phyloP scores from a whole-genome alignment of 2,113 vertebrate genomes.

The Crotalus helleri region DNA sequence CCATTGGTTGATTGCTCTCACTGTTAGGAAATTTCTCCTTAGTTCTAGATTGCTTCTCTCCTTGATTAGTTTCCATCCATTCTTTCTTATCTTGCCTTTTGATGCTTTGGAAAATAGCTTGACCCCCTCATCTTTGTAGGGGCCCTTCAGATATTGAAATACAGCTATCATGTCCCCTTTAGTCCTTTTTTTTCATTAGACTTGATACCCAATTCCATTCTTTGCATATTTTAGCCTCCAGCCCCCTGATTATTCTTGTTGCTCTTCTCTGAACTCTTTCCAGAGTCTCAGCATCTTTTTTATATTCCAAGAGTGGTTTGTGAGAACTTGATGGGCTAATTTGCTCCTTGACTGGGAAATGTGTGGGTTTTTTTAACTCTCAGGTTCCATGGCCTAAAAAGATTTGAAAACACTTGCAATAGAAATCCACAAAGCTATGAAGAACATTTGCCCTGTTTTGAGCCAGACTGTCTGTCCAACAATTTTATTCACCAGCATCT shows the following conservation, averaged over 20 bases:
- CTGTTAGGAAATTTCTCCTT: background rate
- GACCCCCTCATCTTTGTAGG: background rate
- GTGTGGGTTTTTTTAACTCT: background rate
- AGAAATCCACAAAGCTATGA: background rate
- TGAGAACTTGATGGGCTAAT: background rate
- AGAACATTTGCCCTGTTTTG: background rate
- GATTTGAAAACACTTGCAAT: background rate
- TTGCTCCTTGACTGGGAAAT: background rate
- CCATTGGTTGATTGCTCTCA: background rate
- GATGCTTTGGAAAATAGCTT: background rate
- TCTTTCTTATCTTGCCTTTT: background rate
- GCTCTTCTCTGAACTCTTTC: background rate
- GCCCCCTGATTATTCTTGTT: background rate
- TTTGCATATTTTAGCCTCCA: background rate
- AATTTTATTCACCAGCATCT: background rate
- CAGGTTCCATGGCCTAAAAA: background rate
- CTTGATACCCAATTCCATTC: background rate
- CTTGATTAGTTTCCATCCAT: background rate
- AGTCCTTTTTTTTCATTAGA: background rate
- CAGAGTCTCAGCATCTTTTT: background rate
- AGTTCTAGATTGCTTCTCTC: background rate
- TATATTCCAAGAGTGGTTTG: background rate
- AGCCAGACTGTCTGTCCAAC: background rate
- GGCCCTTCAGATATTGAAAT: background rate
- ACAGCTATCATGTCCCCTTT: background rate